These are phyloP conservation scores for Bolinopsis microptera DNA, from an alignment of 37 sponge, comb jelly and placozoan species.

Conservation along the genomic window DNA sequence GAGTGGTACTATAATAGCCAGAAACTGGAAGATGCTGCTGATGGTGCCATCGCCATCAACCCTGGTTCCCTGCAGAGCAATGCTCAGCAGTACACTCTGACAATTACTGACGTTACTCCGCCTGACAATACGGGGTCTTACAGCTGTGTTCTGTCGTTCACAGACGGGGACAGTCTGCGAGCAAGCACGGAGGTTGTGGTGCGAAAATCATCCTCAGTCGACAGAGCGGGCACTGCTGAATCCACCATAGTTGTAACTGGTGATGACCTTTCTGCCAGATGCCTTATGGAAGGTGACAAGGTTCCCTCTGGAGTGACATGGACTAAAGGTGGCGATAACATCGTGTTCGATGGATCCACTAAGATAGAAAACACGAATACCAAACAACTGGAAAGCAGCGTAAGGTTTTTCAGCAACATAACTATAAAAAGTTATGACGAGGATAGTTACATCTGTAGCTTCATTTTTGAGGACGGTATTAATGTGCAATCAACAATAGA, in stretches of 20 bases:
- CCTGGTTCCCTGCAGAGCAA: background rate
- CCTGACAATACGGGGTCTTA: background rate
- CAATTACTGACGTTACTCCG: background rate
- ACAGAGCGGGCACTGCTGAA: background rate
- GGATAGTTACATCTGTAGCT: background rate
- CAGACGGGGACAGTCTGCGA: background rate
- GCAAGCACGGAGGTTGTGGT: background rate
- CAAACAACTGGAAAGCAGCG: background rate
- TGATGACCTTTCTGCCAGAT: background rate
- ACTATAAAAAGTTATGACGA: background rate
- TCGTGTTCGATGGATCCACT: background rate
- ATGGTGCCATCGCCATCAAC: background rate
- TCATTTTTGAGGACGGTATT: background rate
- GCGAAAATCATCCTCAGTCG: background rate
- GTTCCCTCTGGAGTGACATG: background rate
- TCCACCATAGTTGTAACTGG: background rate
- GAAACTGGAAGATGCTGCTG: background rate
- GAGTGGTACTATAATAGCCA: background rate
- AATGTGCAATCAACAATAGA: background rate
- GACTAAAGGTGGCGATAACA: background rate
- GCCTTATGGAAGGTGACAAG: background rate
- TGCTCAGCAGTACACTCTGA: background rate
- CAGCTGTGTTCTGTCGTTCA: background rate
- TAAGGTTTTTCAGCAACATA: background rate
- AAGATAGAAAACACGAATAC: background rate